These are phyloP conservation scores for Philhelius pedissequus DNA, from an alignment of 2,888 invertebrate species.

Conservation along the genomic window DNA sequence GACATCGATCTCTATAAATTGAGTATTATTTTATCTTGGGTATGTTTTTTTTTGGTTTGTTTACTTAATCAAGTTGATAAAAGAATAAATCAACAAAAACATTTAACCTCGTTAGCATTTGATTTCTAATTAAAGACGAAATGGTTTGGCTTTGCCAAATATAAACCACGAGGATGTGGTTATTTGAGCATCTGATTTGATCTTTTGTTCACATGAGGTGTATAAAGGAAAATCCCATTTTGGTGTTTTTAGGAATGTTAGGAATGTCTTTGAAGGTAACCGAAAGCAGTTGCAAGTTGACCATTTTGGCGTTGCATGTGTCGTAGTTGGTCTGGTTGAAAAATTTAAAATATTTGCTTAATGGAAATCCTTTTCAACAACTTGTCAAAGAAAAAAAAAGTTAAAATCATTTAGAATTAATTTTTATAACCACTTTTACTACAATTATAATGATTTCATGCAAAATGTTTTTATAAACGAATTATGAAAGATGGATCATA, in stretches of 20 bases:
- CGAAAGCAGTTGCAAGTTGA: slow-evolving; percentile 39
- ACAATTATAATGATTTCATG: too few species aligned
- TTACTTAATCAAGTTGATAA: slow-evolving; percentile 22
- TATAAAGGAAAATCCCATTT: neutral
- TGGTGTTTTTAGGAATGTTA: neutral
- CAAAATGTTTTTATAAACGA: too few species aligned
- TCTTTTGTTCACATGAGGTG: slow-evolving; percentile 50
- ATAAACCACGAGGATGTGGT: slow-evolving; percentile 32
- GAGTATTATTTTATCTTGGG: slow-evolving; percentile 1
- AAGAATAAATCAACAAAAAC: slow-evolving; percentile 57
- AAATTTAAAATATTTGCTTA: too few species aligned
- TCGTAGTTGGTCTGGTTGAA: too few species aligned
- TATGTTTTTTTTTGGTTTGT: neutral
- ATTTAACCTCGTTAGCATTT: slow-evolving; percentile 67
- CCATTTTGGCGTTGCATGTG: neutral
- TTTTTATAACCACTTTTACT: too few species aligned
- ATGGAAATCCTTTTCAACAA: too few species aligned
- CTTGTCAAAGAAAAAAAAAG: too few species aligned
- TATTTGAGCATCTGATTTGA: slow-evolving; percentile 47
- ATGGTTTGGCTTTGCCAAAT: slow-evolving; percentile 16
- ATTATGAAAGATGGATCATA: too few species aligned
- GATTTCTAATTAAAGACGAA: slow-evolving; percentile 63
- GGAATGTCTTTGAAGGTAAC: slow-evolving; percentile 21
- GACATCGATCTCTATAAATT: neutral
- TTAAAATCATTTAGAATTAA: too few species aligned